Conservation (phyloP, 2,113 vertebrate genomes). For the Triplophysa tibetana region DNA sequence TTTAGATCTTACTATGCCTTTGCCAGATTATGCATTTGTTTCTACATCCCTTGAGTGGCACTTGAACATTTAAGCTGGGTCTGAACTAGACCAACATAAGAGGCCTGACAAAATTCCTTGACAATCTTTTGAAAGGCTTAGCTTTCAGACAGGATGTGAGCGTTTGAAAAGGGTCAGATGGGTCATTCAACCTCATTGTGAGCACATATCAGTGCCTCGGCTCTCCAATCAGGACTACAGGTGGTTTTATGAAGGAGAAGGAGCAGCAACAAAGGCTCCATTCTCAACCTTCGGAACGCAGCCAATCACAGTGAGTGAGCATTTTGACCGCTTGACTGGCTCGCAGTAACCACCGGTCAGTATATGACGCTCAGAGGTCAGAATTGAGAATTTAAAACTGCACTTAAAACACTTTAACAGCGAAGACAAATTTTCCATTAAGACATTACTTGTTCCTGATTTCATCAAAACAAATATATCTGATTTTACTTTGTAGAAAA, state of each 20-base stretch:
- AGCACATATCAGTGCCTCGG: slow-evolving; percentile 44
- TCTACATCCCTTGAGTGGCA: slow-evolving; percentile 22
- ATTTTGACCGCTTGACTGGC: slow-evolving; percentile 36
- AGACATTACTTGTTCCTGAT: neutral
- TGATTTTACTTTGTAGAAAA: neutral
- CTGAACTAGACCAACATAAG: slow-evolving; percentile 21
- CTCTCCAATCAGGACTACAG: slow-evolving; percentile 44
- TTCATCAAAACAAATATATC: neutral
- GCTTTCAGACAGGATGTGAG: slow-evolving; percentile 43
- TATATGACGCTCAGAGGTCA: slow-evolving; percentile 24
- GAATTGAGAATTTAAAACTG: slow-evolving; percentile 12
- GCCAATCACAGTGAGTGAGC: slow-evolving; percentile 16
- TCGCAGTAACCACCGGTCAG: slow-evolving; percentile 23
- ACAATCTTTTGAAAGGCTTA: slow-evolving; percentile 31
- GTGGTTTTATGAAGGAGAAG: slow-evolving; percentile 45
- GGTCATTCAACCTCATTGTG: slow-evolving; percentile 41
- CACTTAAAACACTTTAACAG: slow-evolving; percentile 2
- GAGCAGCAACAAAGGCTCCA: slow-evolving; percentile 48
- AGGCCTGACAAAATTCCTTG: slow-evolving; percentile 29
- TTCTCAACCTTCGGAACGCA: slow-evolving; percentile 44
- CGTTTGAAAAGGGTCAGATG: slow-evolving; percentile 44
- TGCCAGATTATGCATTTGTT: neutral
- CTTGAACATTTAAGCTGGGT: slow-evolving; percentile 14
- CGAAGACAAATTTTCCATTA: neutral
- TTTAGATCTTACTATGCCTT: neutral